Evolutionary conservation across 2,113 vertebrate species (phyloP).

Genomic region (Sialia sialis): DNA sequence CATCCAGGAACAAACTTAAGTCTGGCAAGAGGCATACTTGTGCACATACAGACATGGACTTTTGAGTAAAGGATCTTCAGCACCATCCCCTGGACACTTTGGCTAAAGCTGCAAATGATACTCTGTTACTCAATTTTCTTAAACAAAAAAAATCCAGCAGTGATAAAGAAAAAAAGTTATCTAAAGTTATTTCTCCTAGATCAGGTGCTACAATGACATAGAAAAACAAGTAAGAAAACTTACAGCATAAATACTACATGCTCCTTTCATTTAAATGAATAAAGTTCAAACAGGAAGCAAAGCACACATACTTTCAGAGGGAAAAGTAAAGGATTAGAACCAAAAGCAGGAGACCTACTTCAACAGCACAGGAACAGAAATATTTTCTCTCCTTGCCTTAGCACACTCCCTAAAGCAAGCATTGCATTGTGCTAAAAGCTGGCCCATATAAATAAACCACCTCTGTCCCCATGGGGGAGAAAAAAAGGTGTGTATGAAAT

Average conservation of each 20-base stretch:
- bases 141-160: not conserved
- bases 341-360: not conserved
- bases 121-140: not conserved
- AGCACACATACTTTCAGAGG: not conserved
- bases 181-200: not conserved
- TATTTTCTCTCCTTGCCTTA: not conserved
- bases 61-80: not conserved
- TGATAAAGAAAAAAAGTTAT: not conserved
- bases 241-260: not conserved
- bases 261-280: not conserved
- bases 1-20: not conserved
- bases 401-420: not conserved
- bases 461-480: fast-evolving
- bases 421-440: not conserved
- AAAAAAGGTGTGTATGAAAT: not conserved
- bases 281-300: not conserved
- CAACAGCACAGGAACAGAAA: not conserved
- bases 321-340: not conserved
- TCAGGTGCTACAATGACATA: not conserved
- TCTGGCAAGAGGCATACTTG: not conserved
- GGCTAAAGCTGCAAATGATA: not conserved
- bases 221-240: not conserved
- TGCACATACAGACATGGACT: not conserved
- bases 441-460: not conserved
- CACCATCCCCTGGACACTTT: not conserved